Percentiles rank a stretch among this genome's conserved stretches.
Conservation (phyloP, 1,140 invertebrate genomes). For the Elysia chlorotica region DNA sequence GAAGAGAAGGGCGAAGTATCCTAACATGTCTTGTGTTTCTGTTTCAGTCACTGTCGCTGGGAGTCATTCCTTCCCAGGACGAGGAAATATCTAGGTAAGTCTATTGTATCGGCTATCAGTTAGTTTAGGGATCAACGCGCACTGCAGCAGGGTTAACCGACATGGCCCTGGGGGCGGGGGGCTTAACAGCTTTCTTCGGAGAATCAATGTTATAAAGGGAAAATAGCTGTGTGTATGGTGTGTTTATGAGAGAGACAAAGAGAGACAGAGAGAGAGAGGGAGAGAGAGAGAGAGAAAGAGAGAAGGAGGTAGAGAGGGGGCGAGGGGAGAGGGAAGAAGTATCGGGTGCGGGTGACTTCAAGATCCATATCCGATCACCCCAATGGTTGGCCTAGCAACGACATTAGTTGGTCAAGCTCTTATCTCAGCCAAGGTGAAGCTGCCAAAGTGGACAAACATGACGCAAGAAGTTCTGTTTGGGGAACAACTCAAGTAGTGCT, state of each 20-base stretch:
- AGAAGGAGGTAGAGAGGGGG: background rate
- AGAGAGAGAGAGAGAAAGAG: background rate
- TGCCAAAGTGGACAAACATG: background rate
- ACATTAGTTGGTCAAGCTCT: background rate
- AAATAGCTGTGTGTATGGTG: too few species aligned
- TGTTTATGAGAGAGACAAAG: too few species aligned
- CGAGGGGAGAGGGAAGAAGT: background rate
- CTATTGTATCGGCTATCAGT: background rate
- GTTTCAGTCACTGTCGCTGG: conserved; percentile 5
- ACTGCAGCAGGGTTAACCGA: too few species aligned
- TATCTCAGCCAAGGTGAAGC: background rate
- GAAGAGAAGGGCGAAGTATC: background rate
- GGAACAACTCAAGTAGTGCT: too few species aligned
- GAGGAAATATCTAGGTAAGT: conserved; percentile 17
- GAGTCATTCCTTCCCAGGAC: background rate
- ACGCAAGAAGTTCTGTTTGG: background rate
- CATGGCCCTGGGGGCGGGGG: too few species aligned
- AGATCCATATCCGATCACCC: too few species aligned
- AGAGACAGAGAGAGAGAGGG: too few species aligned
- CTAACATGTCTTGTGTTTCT: conserved; percentile 2
- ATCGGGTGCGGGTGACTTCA: too few species aligned
- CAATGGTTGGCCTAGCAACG: too few species aligned
- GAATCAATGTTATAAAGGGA: too few species aligned
- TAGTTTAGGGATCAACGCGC: too few species aligned
- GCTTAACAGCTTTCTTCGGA: too few species aligned